phyloP scores from a whole-genome alignment of 2,113 vertebrate genomes.

The Piaya cayana region DNA sequence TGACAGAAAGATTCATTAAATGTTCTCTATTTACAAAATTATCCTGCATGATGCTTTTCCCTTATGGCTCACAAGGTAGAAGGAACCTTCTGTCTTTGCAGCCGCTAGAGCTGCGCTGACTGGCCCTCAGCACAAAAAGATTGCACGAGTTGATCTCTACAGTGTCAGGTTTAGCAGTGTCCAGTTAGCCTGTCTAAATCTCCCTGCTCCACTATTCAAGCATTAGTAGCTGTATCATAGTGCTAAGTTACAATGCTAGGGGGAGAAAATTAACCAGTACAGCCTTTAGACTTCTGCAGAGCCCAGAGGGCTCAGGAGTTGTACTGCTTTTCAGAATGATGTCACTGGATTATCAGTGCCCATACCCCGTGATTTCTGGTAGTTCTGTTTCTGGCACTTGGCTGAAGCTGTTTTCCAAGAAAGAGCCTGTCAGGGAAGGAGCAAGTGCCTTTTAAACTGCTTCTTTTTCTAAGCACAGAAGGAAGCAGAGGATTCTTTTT shows the following conservation, averaged over 20 bases:
- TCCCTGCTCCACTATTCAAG: neutral
- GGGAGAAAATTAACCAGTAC: neutral
- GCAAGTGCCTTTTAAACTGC: neutral
- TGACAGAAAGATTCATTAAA: neutral
- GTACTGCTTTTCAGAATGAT: neutral
- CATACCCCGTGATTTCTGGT: neutral
- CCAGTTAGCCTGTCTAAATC: neutral
- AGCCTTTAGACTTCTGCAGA: neutral
- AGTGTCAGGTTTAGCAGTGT: neutral
- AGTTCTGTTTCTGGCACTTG: neutral
- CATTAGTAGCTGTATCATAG: neutral
- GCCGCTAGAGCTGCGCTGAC: neutral
- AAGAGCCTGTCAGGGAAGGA: neutral
- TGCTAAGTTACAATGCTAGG: rapidly evolving
- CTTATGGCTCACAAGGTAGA: neutral
- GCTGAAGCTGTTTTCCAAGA: neutral
- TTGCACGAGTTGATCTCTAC: neutral
- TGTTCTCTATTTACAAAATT: neutral
- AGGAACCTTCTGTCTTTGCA: neutral
- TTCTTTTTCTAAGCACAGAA: neutral
- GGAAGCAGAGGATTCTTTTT: neutral
- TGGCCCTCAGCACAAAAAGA: neutral
- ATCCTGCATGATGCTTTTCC: neutral
- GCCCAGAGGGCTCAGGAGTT: neutral
- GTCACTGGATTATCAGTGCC: neutral